Percentiles rank a stretch among this genome's conserved stretches.
phyloP scores from a whole-genome alignment of 1,140 invertebrate genomes.

The Diachasmimorpha longicaudata region DNA sequence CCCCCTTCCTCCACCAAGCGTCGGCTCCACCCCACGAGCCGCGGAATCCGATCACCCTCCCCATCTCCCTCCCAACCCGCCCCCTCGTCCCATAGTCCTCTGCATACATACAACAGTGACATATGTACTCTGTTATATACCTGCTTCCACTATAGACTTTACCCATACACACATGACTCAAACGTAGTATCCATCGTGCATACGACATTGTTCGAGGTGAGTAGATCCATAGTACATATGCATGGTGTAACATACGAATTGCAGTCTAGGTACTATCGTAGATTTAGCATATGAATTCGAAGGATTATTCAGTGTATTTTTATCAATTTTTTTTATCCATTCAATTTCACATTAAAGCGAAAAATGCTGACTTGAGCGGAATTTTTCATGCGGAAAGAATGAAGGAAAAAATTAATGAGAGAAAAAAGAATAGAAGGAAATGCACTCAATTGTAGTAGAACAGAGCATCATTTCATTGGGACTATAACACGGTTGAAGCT shows the following conservation, averaged over 20 bases:
- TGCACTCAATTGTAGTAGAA: too few relatives aligned
- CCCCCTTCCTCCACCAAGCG: background rate
- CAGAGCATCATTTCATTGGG: too few relatives aligned
- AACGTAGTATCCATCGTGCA: background rate
- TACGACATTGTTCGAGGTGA: background rate
- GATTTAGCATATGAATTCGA: background rate
- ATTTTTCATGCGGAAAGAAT: too few relatives aligned
- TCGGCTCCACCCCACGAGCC: conserved; percentile 20
- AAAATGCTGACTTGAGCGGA: too few relatives aligned
- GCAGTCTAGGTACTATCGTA: background rate
- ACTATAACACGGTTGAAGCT: background rate
- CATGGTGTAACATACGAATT: background rate
- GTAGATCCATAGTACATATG: background rate
- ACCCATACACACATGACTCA: background rate
- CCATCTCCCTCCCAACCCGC: conserved; percentile 12
- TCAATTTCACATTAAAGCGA: too few relatives aligned
- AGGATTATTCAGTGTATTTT: background rate
- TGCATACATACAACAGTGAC: background rate
- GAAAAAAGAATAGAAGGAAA: too few relatives aligned
- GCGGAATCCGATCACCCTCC: conserved; percentile 46
- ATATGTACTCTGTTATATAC: conserved; percentile 9
- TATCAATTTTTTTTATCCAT: too few relatives aligned
- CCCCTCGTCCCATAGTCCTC: too few relatives aligned
- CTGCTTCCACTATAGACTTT: background rate
- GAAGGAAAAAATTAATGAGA: too few relatives aligned